These are phyloP conservation scores for Epirrhoe alternata DNA, from an alignment of 2,888 invertebrate species.

Conservation along the genomic window DNA sequence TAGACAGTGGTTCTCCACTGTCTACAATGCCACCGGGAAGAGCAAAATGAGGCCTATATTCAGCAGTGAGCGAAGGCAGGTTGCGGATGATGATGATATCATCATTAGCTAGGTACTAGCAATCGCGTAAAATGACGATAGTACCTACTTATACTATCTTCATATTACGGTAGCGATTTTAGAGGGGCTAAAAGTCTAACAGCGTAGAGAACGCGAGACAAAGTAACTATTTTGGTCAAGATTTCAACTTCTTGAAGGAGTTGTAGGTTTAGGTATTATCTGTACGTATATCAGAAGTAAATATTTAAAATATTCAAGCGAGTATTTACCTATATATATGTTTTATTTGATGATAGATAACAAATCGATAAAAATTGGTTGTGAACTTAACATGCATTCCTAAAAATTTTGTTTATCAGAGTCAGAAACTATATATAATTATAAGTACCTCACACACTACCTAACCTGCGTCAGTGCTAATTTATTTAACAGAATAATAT, in stretches of 20 bases:
- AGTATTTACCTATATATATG: background rate
- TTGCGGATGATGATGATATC: no score
- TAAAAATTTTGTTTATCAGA: background rate
- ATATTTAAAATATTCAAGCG: background rate
- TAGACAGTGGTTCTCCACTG: no score
- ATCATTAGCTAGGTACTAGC: no score
- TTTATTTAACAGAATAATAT: no score
- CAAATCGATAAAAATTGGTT: background rate
- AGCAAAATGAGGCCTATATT: no score
- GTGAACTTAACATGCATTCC: background rate
- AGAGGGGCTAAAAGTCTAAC: background rate
- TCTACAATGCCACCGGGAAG: no score
- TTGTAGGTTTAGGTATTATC: background rate
- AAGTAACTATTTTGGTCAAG: background rate
- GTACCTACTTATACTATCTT: no score
- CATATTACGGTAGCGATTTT: background rate
- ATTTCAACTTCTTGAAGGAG: background rate
- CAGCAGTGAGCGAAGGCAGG: no score
- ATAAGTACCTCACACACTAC: no score
- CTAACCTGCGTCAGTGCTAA: no score
- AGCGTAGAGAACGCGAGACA: background rate
- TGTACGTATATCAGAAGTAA: background rate
- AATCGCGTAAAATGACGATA: no score
- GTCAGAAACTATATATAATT: background rate
- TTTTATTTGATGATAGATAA: background rate